Percentiles rank a stretch among this genome's conserved stretches.
phyloP scores from a whole-genome alignment of 2,113 vertebrate genomes.

The Lathamus discolor region DNA sequence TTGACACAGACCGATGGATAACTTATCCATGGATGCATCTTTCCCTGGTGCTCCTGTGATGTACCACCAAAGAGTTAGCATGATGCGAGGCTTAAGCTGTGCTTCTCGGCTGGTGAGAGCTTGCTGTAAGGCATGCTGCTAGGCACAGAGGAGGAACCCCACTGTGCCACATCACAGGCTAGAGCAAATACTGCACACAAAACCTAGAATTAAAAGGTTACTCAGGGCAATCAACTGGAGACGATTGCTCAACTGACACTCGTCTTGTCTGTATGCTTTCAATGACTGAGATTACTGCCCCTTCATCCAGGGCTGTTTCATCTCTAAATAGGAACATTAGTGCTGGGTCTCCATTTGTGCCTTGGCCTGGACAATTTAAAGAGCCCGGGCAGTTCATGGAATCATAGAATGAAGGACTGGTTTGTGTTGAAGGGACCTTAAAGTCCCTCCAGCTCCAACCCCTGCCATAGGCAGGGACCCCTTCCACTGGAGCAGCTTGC shows the following conservation, averaged over 20 bases:
- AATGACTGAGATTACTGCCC: not conserved
- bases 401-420: not conserved
- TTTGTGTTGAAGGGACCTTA: not conserved
- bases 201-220: constrained; percentile 21
- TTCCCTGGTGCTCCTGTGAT: not conserved
- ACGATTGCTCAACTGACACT: not conserved
- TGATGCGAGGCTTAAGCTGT: not conserved
- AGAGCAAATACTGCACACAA: not conserved
- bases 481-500: not conserved
- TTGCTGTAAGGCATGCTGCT: not conserved
- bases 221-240: not conserved
- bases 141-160: not conserved
- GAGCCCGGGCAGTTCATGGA: not conserved
- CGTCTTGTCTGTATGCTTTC: not conserved
- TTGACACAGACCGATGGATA: not conserved
- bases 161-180: not conserved
- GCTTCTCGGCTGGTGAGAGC: not conserved
- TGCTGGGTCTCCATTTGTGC: not conserved
- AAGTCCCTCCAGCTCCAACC: not conserved
- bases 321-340: not conserved
- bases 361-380: not conserved
- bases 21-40: not conserved
- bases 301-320: not conserved
- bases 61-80: not conserved
- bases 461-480: not conserved